Evolutionary conservation across 2,113 vertebrate genomes (phyloP), one percentile per base, ranked within the genome.

Genomic region (Labeo catla): DNA sequence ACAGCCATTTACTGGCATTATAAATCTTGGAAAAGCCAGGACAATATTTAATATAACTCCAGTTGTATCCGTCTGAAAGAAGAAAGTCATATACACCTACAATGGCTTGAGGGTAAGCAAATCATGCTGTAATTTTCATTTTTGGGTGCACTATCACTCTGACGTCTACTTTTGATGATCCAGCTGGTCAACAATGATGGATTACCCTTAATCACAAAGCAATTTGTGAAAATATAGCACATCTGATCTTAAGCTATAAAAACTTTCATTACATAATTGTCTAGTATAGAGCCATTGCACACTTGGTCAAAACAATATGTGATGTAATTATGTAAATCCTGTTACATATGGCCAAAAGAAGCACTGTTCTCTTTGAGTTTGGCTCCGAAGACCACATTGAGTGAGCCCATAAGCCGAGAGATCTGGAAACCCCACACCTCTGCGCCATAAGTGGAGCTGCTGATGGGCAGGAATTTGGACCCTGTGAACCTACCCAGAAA

Each of bases 391-490:
- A 52, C n/a, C 21, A 52, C 61, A 76, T 13, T 34, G 3, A 85
- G 50, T 76, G 39, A 45, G 13, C 34, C 76, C 43, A 70, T 89
- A 43, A 84, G 74, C 15, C 3, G 19, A n/a, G 54, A 49, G 77
- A 65, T 19, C 15, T 59, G 36, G 88, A 85, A 87, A 87, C 86
- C 79, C 72, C 78, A 89, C 52, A 89, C 88, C 83, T 70, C 49
- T 65, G 76, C 78, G 36, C 50, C 81, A 52, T 23, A 57, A 65
- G 49, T 36, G 11, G 83, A 65, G 77, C 85, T 79, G 85, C 83
- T 90, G 87, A 90, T 57, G 89, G 92, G 90, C 90, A 92, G 89
- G 88, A 89, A 70, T 92, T 87, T 88, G 88, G 87, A 88, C 83
- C 65, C 63, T 65, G 23, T 87, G 81, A 87, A 87, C 83, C 81